These are phyloP conservation scores for Gambusia holbrooki DNA, from an alignment of 2,113 vertebrate genomes.

Conservation along the genomic window DNA sequence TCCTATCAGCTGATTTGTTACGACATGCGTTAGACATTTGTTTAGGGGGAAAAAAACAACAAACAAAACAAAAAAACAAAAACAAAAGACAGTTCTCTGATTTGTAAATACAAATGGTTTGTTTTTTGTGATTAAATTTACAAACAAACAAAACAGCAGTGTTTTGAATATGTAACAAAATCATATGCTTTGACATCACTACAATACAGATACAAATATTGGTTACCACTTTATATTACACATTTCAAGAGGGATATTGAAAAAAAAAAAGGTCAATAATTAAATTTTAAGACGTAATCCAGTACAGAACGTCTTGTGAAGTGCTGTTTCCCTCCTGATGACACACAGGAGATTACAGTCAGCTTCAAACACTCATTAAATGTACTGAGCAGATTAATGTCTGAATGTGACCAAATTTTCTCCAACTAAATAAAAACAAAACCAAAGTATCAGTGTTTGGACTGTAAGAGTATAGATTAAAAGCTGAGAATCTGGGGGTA, in stretches of 20 bases:
- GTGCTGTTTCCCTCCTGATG: too few species aligned
- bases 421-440: too few species aligned
- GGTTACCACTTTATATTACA: neutral
- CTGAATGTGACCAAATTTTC: too few species aligned
- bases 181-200: neutral
- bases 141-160: neutral
- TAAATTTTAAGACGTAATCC: neutral
- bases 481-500: too few species aligned
- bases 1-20: constrained; percentile 59
- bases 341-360: too few species aligned
- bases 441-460: too few species aligned
- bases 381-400: too few species aligned
- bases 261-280: too few species aligned
- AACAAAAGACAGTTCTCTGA: neutral
- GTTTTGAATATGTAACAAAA: neutral
- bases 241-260: neutral
- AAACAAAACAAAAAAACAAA: too few species aligned
- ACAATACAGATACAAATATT: neutral
- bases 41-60: neutral
- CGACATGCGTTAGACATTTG: constrained; percentile 11
- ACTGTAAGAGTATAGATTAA: too few species aligned
- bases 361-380: too few species aligned
- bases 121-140: neutral
- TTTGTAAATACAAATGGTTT: constrained; percentile 5
- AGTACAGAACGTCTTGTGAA: neutral